Conservation (phyloP, 2,113 vertebrate species). For the Pan paniscus region DNA sequence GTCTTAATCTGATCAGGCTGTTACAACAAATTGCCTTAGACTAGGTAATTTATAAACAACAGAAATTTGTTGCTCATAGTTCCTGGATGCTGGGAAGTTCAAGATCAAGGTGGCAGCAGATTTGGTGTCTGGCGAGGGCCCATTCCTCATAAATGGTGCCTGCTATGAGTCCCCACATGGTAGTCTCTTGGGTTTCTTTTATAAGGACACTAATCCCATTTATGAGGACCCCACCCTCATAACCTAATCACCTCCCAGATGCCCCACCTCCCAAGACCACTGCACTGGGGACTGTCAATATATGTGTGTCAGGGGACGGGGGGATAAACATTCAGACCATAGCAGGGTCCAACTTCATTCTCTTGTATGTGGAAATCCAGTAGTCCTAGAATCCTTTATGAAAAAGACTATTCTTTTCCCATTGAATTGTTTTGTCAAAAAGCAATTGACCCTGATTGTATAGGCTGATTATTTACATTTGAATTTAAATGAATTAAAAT, state of each 20-base stretch:
- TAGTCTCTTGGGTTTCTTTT: not conserved
- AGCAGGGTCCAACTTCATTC: not conserved
- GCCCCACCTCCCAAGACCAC: not conserved
- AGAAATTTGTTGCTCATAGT: not conserved
- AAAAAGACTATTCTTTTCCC: not conserved
- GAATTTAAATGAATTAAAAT: conserved; percentile 26
- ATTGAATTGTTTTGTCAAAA: conserved; percentile 27
- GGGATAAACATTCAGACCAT: not conserved
- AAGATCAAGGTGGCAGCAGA: not conserved
- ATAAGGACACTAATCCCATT: not conserved
- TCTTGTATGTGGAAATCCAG: not conserved
- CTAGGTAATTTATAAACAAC: not conserved
- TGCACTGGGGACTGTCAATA: not conserved
- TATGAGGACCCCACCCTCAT: not conserved
- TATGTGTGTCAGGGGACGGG: not conserved
- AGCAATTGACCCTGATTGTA: not conserved
- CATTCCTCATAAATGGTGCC: not conserved
- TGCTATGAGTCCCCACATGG: not conserved
- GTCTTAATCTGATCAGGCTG: not conserved
- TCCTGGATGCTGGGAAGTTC: not conserved
- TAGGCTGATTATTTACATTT: conserved; percentile 6
- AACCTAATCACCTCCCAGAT: not conserved
- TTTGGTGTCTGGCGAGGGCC: not conserved
- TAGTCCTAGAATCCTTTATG: not conserved
- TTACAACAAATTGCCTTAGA: not conserved